These are phyloP conservation scores for Pyrrhia umbra DNA, from an alignment of 2,888 invertebrate species.

Conservation along the genomic window DNA sequence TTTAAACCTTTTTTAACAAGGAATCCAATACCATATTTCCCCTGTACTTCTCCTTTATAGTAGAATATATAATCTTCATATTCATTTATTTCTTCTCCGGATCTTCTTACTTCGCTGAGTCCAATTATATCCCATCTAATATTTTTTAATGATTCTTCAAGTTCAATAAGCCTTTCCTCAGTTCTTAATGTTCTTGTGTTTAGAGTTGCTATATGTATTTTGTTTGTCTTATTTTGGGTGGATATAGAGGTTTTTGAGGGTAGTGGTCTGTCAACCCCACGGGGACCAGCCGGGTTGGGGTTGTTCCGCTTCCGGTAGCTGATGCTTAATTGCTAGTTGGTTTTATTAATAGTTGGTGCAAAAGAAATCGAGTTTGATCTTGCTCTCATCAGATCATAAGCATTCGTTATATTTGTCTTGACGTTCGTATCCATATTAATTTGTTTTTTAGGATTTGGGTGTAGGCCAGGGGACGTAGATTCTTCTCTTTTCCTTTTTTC, in stretches of 20 bases:
- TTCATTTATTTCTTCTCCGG: neutral
- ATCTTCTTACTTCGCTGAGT: neutral
- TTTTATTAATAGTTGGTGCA: too few species aligned
- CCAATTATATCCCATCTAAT: too few species aligned
- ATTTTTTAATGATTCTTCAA: neutral
- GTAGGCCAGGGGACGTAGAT: too few species aligned
- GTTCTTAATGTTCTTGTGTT: neutral
- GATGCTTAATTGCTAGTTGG: neutral
- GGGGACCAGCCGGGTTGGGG: constrained; percentile 1
- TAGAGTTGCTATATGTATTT: neutral
- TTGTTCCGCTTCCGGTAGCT: neutral
- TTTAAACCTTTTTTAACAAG: neutral
- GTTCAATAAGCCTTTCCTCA: neutral
- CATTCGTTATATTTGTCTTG: too few species aligned
- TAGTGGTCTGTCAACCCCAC: constrained; percentile 1
- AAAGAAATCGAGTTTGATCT: too few species aligned
- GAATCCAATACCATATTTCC: neutral
- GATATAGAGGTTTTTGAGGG: neutral
- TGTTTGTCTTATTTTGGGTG: neutral
- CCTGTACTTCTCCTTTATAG: neutral
- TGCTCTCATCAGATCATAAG: too few species aligned
- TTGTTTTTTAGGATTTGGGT: too few species aligned
- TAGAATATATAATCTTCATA: neutral
- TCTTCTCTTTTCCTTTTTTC: too few species aligned
- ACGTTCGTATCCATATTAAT: too few species aligned